A percentile compares a stretch with the other conserved stretches of the same genome.
These are phyloP conservation scores for Allophyes oxyacanthae DNA, from an alignment of 2,888 invertebrate species.

Conservation along the genomic window DNA sequence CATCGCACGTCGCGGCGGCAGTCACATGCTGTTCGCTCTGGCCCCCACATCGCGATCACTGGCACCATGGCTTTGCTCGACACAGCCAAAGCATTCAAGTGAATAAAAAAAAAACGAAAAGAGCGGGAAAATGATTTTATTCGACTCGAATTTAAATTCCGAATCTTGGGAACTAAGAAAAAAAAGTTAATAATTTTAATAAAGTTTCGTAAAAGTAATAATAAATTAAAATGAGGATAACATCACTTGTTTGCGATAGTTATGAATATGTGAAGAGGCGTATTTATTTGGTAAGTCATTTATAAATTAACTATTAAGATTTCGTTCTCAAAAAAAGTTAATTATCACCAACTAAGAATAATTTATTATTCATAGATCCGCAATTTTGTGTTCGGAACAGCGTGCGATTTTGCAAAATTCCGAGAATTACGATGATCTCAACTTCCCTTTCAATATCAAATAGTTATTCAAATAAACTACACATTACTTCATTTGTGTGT, in stretches of 20 bases:
- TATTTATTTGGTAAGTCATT: slow-evolving; percentile 76
- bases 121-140: slow-evolving; percentile 47
- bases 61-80: slow-evolving; percentile 38
- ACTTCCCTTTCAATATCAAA: slow-evolving; percentile 41
- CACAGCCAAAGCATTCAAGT: slow-evolving; percentile 10
- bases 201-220: slow-evolving; percentile 20
- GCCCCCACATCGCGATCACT: slow-evolving; percentile 53
- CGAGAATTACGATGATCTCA: slow-evolving; percentile 76
- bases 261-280: slow-evolving; percentile 71
- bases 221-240: slow-evolving; percentile 62
- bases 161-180: slow-evolving; percentile 11
- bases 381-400: too few relatives aligned
- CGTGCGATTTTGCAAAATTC: slow-evolving; percentile 59
- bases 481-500: slow-evolving; percentile 33
- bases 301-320: too few relatives aligned
- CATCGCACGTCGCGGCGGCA: slow-evolving; percentile 58
- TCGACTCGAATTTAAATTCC: slow-evolving; percentile 28
- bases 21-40: slow-evolving; percentile 60
- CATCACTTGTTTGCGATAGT: slow-evolving; percentile 63
- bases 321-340: too few relatives aligned
- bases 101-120: slow-evolving; percentile 40
- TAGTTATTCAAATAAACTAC: slow-evolving; percentile 15
- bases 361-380: too few relatives aligned
- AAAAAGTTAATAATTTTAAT: slow-evolving; percentile 1
- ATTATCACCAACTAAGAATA: too few relatives aligned